Percentiles rank a stretch among this genome's conserved stretches.
Conservation (phyloP, 1,140 invertebrate genomes). For the Lycorma delicatula region DNA sequence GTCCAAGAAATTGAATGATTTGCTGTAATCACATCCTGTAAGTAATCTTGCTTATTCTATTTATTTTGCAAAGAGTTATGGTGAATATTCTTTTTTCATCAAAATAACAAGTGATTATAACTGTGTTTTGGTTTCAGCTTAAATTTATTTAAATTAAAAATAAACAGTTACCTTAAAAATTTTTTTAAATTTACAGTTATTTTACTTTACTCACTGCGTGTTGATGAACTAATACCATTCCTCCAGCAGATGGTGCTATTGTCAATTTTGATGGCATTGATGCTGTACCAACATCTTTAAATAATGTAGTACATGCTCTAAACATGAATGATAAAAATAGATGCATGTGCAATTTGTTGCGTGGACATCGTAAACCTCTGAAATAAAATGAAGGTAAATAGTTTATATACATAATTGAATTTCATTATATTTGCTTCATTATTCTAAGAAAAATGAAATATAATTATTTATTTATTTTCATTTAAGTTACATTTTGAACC, state of each 20-base stretch:
- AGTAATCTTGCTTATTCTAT: no score
- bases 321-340: conserved; percentile 58
- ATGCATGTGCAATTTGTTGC: conserved; percentile 59
- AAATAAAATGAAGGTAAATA: not conserved
- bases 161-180: no score
- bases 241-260: not conserved
- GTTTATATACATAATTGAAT: not conserved
- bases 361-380: conserved; percentile 55
- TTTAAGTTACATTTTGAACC: not conserved
- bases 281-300: conserved; percentile 41
- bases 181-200: no score
- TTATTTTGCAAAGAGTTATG: no score
- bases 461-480: not conserved
- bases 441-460: not conserved
- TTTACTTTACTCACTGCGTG: not conserved
- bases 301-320: conserved; percentile 48
- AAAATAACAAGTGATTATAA: no score
- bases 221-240: not conserved
- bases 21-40: no score
- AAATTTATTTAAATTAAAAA: no score
- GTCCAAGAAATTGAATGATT: no score
- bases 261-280: not conserved
- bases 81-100: no score
- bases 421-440: not conserved
- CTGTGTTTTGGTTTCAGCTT: no score